A percentile compares a stretch with the other conserved stretches of the same genome.
Conservation (phyloP, 2,888 invertebrate genomes). For the Eumerus sabulonum region DNA sequence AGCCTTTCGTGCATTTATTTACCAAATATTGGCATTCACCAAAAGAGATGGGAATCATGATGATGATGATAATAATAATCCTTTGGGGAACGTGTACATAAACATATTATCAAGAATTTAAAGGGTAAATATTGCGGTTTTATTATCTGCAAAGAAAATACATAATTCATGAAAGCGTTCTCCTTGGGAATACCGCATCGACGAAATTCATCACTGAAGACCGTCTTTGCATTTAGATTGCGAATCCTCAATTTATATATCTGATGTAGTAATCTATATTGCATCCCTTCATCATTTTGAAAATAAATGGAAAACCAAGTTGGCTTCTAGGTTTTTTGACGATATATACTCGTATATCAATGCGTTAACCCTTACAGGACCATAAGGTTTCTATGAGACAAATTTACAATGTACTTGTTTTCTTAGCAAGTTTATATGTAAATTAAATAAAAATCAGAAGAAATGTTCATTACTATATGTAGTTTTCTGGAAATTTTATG, state of each 20-base stretch:
- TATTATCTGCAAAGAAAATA: conserved; percentile 68
- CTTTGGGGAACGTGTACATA: conserved; percentile 64
- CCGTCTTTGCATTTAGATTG: conserved; percentile 65
- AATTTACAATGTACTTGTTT: no score
- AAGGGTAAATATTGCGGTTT: conserved; percentile 69
- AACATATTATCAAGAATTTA: conserved; percentile 69
- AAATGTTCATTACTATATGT: no score
- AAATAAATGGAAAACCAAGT: no score
- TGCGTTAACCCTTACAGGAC: no score
- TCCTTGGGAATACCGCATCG: conserved; percentile 65
- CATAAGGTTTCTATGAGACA: no score
- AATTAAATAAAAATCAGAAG: no score
- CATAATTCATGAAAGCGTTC: conserved; percentile 68
- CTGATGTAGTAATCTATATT: conserved; percentile 12
- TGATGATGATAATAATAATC: conserved; percentile 67
- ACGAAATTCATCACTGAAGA: conserved; percentile 53
- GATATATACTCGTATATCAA: no score
- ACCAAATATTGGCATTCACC: conserved; percentile 66
- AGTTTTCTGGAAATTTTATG: no score
- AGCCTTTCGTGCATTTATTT: conserved; percentile 61
- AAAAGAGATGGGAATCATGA: conserved; percentile 57
- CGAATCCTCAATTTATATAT: conserved; percentile 28
- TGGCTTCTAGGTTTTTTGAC: no score
- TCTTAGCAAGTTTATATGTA: no score
- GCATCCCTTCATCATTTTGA: conserved; percentile 50